Evolutionary conservation across 2,888 invertebrate species (phyloP).

Genomic region (Chaetoderma sp.): DNA sequence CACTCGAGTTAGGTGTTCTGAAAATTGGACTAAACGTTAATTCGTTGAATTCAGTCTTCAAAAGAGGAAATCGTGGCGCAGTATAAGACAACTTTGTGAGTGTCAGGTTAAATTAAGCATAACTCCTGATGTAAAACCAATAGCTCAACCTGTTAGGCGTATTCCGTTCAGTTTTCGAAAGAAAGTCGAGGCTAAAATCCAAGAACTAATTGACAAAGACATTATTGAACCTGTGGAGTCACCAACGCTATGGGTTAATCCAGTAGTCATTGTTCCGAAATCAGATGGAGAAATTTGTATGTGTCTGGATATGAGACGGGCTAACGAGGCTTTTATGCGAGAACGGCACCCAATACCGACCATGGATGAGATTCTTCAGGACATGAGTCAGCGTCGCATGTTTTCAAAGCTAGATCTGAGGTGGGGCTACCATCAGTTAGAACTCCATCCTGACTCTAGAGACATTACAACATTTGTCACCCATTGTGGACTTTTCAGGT

Average conservation of each 20-base stretch:
- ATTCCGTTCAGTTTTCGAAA: slow-evolving; percentile 33
- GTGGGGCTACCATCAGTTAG: slow-evolving; percentile 45
- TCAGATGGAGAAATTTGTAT: slow-evolving; percentile 40
- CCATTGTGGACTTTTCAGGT: slow-evolving; percentile 41
- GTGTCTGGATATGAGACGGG: slow-evolving; percentile 44
- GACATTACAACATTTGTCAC: slow-evolving; percentile 42
- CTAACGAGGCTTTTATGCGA: slow-evolving; percentile 40
- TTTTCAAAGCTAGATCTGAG: slow-evolving; percentile 43
- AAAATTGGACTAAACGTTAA: no score
- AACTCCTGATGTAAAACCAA: slow-evolving; percentile 30
- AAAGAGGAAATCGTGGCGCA: no score
- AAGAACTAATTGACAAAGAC: slow-evolving; percentile 24
- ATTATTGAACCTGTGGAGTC: slow-evolving; percentile 35
- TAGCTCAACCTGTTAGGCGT: slow-evolving; percentile 16
- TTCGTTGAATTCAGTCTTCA: no score
- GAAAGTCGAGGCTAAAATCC: slow-evolving; percentile 30
- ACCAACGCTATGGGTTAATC: slow-evolving; percentile 44
- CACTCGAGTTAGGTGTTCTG: no score
- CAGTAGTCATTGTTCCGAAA: slow-evolving; percentile 29
- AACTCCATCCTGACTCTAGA: slow-evolving; percentile 41
- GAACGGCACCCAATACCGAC: slow-evolving; percentile 40
- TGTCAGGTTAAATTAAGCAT: no score
- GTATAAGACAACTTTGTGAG: no score
- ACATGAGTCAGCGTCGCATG: slow-evolving; percentile 38
- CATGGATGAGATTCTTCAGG: slow-evolving; percentile 39